phyloP scores from a whole-genome alignment of 2,797 vertebrate species.

The Enteromius radiatus region DNA sequence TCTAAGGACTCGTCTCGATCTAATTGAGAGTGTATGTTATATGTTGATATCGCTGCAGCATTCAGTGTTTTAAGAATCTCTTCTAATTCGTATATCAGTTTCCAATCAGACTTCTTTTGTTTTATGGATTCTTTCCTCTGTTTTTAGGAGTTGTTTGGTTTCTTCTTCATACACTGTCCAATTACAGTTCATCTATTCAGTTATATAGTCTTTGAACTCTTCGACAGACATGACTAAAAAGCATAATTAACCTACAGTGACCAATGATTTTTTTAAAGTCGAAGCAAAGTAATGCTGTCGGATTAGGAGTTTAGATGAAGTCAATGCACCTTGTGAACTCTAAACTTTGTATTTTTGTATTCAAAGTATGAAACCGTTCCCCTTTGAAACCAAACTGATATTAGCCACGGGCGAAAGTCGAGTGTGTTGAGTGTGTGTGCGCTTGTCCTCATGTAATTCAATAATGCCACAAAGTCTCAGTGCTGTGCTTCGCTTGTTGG shows the following conservation, averaged over 20 bases:
- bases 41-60: too few relatives aligned
- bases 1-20: too few relatives aligned
- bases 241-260: slow-evolving; percentile 33
- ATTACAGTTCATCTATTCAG: background rate
- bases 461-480: slow-evolving; percentile 10
- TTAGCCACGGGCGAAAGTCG: slow-evolving; percentile 8
- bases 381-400: background rate
- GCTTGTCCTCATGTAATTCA: slow-evolving; percentile 28
- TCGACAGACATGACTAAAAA: slow-evolving; percentile 31
- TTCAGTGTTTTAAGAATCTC: too few relatives aligned
- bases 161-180: background rate
- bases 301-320: slow-evolving; percentile 24
- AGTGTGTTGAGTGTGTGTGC: background rate
- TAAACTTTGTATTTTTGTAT: slow-evolving; percentile 7
- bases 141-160: background rate
- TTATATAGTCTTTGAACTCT: slow-evolving; percentile 12
- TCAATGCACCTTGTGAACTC: background rate
- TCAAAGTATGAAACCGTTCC: background rate
- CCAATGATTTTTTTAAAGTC: slow-evolving; percentile 37
- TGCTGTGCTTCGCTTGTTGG: slow-evolving; percentile 8
- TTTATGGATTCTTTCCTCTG: slow-evolving; percentile 3
- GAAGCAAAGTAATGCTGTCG: background rate
- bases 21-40: too few relatives aligned
- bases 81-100: too few relatives aligned
- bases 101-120: background rate